Base-by-base conservation (phyloP, 2,888 invertebrate genomes). In the Agonopterix heracliana region DNA sequence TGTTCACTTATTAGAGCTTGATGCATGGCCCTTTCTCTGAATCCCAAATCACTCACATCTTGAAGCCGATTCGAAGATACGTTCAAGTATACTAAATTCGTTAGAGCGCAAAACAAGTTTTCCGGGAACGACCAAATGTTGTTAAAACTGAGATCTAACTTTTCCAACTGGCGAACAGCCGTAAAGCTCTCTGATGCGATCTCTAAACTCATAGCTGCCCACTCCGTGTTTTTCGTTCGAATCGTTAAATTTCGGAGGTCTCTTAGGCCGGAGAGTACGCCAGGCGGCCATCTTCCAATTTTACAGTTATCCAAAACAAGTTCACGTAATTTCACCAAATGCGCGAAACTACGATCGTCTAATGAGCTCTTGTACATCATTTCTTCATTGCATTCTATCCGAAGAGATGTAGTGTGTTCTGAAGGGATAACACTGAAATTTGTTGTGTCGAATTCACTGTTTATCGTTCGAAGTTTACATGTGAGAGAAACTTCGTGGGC, bases 61-160 rank as follows among this genome's bases (percentile, higher is more conserved):
- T 96, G 96, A 55, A 97, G 87, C 58, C 95, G 92, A 80, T 97
- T 97, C 65, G 93, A 93, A 56, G 96, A 96, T 63, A 97, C 93
- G 76, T 97, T 97, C 60, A 97, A 85, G 56, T 91, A 90, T 53
- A 94, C 93, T 64, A 96, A 88, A 70, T 94, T 95, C 40, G 92
- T 93, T 61, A 96, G 80, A 3, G 95, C 92, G 71, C 96, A 96
- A 81, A 96, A 96, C 56, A 96, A 90, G 69, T 93, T 93, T 67
- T 95, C 95, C 17, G 96, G 96, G 74, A 96, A 92, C 48, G 95
- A 94, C 95, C 95, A 96, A 72, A 96, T 95, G 78, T 96, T 96
- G 79, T 96, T 96, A 70, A 93, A 93, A 71, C 95, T 96, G 58
- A 97, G 88, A 75, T 97, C 96, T 56, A 96, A 90, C 62, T 94